Percentiles rank a stretch among this genome's conserved stretches.
Evolutionary conservation across 1,140 invertebrate species (phyloP).

Genomic region (Orius insidiosus): DNA sequence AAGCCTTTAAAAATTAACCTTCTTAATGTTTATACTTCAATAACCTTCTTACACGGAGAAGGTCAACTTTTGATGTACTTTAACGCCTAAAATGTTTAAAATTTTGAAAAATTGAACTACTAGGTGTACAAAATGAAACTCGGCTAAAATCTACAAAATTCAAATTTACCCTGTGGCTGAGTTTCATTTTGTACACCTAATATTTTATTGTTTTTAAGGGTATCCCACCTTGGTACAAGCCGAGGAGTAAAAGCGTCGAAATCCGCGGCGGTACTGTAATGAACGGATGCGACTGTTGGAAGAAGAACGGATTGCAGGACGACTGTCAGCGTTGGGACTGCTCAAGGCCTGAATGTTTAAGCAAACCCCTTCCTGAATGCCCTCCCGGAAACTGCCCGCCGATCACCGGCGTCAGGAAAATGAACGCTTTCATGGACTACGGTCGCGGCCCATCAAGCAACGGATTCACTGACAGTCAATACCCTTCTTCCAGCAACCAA

Average conservation of each 20-base stretch:
- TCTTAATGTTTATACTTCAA: too few species aligned
- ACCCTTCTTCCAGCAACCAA: not conserved
- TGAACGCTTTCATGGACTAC: slow-evolving; percentile 10
- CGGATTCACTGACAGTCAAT: not conserved
- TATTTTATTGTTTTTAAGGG: slow-evolving; percentile 16
- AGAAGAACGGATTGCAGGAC: slow-evolving; percentile 57
- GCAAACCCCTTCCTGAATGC: slow-evolving; percentile 45
- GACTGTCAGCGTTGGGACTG: slow-evolving; percentile 49
- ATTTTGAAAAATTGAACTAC: too few species aligned
- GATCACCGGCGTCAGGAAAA: slow-evolving; percentile 9
- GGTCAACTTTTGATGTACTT: too few species aligned
- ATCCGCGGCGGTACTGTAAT: slow-evolving; percentile 44
- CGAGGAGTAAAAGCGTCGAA: slow-evolving; percentile 40
- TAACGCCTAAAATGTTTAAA: too few species aligned
- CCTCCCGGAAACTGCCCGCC: slow-evolving; percentile 25
- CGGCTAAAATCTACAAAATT: too few species aligned
- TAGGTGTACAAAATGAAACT: too few species aligned
- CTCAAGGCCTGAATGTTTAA: slow-evolving; percentile 43
- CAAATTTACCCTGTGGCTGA: too few species aligned
- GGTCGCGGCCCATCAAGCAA: not conserved
- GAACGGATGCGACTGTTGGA: slow-evolving; percentile 51
- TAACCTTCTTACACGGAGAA: too few species aligned
- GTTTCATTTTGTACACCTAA: too few species aligned
- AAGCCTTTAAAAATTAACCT: too few species aligned
- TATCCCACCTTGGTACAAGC: slow-evolving; percentile 16